Evolutionary conservation across 2,888 invertebrate genomes (phyloP).

Genomic region (Cyclophora punctaria): DNA sequence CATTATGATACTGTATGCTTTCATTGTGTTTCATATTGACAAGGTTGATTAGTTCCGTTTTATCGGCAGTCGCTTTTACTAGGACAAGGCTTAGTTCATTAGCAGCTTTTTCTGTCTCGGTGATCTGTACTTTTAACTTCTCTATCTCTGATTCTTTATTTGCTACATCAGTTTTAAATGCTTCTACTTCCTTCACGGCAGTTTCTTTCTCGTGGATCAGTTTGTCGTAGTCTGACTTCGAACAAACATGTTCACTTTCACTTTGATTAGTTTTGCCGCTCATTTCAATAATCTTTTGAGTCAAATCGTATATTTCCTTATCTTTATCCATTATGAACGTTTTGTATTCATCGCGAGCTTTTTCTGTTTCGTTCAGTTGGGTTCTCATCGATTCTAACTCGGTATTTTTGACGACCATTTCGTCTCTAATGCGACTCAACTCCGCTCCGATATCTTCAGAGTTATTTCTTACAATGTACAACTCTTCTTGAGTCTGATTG

Average conservation of each 20-base stretch:
- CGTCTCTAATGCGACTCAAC: slow-evolving; percentile 36
- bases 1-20: slow-evolving; percentile 87
- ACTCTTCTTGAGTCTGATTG: slow-evolving; percentile 35
- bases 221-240: slow-evolving; percentile 40
- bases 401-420: slow-evolving; percentile 36
- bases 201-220: slow-evolving; percentile 42
- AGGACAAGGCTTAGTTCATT: slow-evolving; percentile 41
- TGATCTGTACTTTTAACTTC: slow-evolving; percentile 32
- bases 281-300: slow-evolving; percentile 46
- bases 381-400: slow-evolving; percentile 35
- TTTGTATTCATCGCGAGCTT: slow-evolving; percentile 28
- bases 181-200: slow-evolving; percentile 36
- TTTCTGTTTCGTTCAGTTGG: slow-evolving; percentile 33
- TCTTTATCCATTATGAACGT: slow-evolving; percentile 37
- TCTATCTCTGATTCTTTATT: slow-evolving; percentile 36
- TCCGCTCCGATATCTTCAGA: slow-evolving; percentile 45
- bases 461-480: slow-evolving; percentile 35
- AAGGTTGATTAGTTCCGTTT: slow-evolving; percentile 81
- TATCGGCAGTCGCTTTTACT: slow-evolving; percentile 63
- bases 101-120: slow-evolving; percentile 36
- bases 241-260: slow-evolving; percentile 33
- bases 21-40: slow-evolving; percentile 90
- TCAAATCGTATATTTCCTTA: slow-evolving; percentile 55
- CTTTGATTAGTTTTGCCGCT: slow-evolving; percentile 43
- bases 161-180: slow-evolving; percentile 31